Base-by-base conservation (phyloP, 1,140 invertebrate species). In the Brachionus rotundiformis region DNA sequence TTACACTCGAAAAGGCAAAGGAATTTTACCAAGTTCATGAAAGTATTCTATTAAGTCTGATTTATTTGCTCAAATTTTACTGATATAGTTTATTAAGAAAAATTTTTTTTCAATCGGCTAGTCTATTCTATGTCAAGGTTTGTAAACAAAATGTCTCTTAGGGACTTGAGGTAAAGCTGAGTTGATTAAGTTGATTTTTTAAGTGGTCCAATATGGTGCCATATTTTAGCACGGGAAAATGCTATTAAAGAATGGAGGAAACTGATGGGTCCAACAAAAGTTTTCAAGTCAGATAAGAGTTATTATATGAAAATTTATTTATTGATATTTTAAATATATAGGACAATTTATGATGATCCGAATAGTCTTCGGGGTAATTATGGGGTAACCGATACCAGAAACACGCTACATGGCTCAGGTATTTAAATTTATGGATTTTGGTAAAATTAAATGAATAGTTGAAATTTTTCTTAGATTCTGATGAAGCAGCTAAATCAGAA, bases 371-470 rank as follows among this genome's bases (percentile, higher is more conserved):
- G 95, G 84, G 93, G 93, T 1, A 88, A 90, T 84, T 95, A 92
- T 90, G 95, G 95, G 0, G 86, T 95, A 2, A 94, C 94, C 0
- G 94, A 96, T 87, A 96, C 95, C 0, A 92, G 94, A 85, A 97
- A 97, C 90, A 94, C 93, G 19, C 91, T 92, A 63, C 94, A 96
- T 89, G 94, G 94, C 36, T 95, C 94, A 87, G 93, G 93, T 93
- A 86, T 47, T 68, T 83, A 8, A n/a, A 33, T 76, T 49, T 27
- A 73, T 11, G 19, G 27, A 79, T 54, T 63, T 79, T 82, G 36
- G 49, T 13, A 49, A 54, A 47, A 23, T 19, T 29, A 19, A n/a
- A 27, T 6, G 76, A 27, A 61, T 81, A 80, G 71, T 39, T 39
- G 1, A 83, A 68, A 84, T 85, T 71, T 61, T 81, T 90, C 91